phyloP scores from a whole-genome alignment of 2,888 invertebrate species.

The Neoaliturus tenellus region DNA sequence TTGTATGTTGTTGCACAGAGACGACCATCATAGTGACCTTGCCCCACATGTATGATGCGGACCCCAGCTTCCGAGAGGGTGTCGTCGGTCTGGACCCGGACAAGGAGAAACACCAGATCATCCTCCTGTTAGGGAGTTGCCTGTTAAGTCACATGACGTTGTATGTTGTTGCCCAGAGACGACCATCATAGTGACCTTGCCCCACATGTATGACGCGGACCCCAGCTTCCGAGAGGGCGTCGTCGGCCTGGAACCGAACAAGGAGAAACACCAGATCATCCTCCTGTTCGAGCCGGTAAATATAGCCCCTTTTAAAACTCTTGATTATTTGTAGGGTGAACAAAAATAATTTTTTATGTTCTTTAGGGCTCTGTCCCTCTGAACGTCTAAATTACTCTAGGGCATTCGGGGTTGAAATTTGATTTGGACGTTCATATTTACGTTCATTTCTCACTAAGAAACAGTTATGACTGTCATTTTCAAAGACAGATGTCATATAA shows the following conservation, averaged over 20 bases:
- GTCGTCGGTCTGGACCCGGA: conserved; percentile 81
- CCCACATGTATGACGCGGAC: conserved; percentile 85
- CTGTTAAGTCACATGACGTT: no score
- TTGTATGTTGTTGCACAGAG: conserved; percentile 70
- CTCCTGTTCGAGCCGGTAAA: conserved; percentile 89
- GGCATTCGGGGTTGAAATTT: no score
- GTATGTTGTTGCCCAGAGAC: conserved; percentile 72
- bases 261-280: conserved; percentile 82
- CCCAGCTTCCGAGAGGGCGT: conserved; percentile 72
- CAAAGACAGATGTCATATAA: no score
- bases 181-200: conserved; percentile 85
- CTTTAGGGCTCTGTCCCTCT: no score
- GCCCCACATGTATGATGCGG: conserved; percentile 85
- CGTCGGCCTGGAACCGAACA: conserved; percentile 80
- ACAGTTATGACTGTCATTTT: no score
- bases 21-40: conserved; percentile 85
- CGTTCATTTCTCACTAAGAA: no score
- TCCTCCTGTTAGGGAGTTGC: conserved; percentile 88
- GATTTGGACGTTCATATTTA: no score
- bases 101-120: conserved; percentile 82
- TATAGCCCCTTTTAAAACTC: no score
- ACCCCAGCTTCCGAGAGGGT: conserved; percentile 72
- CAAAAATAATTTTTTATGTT: no score
- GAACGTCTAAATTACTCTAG: no score
- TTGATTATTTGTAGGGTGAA: no score